A percentile compares a stretch with the other conserved stretches of the same genome.
Conservation (phyloP, 2,797 vertebrate species). For the Podarcis lilfordi region DNA sequence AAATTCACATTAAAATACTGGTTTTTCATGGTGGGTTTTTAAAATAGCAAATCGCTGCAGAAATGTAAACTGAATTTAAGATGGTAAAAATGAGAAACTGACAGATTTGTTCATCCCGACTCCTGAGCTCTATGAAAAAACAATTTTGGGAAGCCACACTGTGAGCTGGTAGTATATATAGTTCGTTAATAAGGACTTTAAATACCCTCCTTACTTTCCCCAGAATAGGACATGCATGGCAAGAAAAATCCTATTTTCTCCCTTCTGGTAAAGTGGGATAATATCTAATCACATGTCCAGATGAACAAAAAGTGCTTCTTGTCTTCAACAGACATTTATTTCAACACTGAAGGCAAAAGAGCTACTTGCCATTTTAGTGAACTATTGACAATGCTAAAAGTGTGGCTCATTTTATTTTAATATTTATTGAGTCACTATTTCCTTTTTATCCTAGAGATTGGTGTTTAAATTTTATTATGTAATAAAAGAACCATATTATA, state of each 20-base stretch:
- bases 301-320: neutral
- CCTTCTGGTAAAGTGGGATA: neutral
- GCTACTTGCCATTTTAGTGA: neutral
- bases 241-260: neutral
- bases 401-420: neutral
- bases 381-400: neutral
- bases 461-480: neutral
- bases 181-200: too few species aligned
- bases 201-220: too few species aligned
- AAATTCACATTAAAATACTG: too few species aligned
- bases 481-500: neutral
- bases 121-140: too few species aligned
- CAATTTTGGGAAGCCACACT: too few species aligned
- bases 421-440: constrained; percentile 6
- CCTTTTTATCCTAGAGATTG: neutral
- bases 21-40: too few species aligned
- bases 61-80: too few species aligned
- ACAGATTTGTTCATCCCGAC: too few species aligned
- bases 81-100: too few species aligned
- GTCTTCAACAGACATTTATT: neutral
- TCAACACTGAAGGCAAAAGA: neutral
- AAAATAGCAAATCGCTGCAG: too few species aligned
- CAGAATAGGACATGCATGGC: too few species aligned
- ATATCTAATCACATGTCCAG: neutral
- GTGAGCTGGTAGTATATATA: too few species aligned